These are phyloP conservation scores for Crossocerus cetratus DNA, from an alignment of 2,888 invertebrate genomes.

Conservation along the genomic window DNA sequence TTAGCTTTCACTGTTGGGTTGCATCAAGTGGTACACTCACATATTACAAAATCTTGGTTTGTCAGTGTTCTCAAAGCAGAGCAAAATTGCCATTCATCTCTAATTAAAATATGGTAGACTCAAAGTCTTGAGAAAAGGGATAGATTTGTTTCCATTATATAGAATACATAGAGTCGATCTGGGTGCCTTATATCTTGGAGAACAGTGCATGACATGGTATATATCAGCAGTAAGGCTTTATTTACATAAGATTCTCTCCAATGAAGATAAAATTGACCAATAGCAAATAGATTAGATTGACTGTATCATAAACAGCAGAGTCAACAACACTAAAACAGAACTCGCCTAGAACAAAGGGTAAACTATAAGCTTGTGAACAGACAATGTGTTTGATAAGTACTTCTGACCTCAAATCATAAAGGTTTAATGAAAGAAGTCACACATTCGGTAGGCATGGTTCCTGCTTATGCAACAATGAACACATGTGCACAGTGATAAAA, in stretches of 20 bases:
- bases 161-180: neutral
- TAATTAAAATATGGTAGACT: neutral
- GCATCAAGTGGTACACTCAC: conserved; percentile 33
- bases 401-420: no score
- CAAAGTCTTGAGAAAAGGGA: no score
- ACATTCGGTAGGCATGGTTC: neutral
- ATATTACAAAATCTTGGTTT: conserved; percentile 29
- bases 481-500: conserved; percentile 2
- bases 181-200: neutral
- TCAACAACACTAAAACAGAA: no score
- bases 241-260: neutral
- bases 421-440: no score
- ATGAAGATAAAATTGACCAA: neutral
- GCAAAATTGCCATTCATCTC: conserved; percentile 8
- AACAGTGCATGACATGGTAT: conserved; percentile 4
- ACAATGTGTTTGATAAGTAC: no score
- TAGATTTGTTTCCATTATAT: neutral
- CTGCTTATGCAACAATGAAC: neutral
- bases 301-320: no score
- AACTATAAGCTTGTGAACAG: no score
- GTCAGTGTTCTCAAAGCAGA: conserved; percentile 7
- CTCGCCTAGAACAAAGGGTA: no score
- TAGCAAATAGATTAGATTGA: conserved; percentile 2
- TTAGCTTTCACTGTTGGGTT: conserved; percentile 53
- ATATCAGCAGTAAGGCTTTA: neutral